A percentile compares a stretch with the other conserved stretches of the same genome.
phyloP scores from a whole-genome alignment of 2,113 vertebrate genomes.

The Axis porcinus region DNA sequence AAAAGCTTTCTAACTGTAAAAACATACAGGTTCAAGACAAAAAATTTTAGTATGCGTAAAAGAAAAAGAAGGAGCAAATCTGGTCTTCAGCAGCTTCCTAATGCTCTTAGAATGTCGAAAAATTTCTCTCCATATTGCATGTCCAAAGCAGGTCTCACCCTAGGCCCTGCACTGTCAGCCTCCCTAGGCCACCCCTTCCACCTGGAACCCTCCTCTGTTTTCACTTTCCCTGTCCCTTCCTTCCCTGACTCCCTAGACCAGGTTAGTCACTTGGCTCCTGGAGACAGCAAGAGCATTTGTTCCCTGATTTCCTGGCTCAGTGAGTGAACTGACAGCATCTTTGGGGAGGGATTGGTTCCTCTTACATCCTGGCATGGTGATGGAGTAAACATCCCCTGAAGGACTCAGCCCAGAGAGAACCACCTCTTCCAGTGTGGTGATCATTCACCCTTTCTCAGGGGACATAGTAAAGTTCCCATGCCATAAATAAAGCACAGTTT shows the following conservation, averaged over 20 bases:
- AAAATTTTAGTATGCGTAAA: background rate
- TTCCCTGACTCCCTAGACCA: background rate
- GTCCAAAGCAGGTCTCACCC: background rate
- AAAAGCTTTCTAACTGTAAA: background rate
- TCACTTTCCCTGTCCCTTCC: background rate
- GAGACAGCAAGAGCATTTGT: background rate
- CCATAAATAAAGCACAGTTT: background rate
- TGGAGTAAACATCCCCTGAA: background rate
- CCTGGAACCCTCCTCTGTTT: background rate
- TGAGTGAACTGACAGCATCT: background rate
- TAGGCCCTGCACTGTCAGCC: background rate
- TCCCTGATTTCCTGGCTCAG: background rate
- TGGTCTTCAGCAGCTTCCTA: background rate
- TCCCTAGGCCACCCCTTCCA: rapidly evolving
- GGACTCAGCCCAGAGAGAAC: background rate
- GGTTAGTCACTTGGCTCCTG: background rate
- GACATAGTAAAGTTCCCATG: background rate
- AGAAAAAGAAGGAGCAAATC: background rate
- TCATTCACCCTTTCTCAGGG: background rate
- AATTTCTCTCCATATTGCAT: background rate
- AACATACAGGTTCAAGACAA: background rate
- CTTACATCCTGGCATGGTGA: background rate
- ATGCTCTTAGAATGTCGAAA: background rate
- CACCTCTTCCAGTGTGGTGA: rapidly evolving
- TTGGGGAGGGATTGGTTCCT: background rate